Base-by-base conservation (phyloP, 1,140 invertebrate genomes). In the Leptestheria dahalacensis region DNA sequence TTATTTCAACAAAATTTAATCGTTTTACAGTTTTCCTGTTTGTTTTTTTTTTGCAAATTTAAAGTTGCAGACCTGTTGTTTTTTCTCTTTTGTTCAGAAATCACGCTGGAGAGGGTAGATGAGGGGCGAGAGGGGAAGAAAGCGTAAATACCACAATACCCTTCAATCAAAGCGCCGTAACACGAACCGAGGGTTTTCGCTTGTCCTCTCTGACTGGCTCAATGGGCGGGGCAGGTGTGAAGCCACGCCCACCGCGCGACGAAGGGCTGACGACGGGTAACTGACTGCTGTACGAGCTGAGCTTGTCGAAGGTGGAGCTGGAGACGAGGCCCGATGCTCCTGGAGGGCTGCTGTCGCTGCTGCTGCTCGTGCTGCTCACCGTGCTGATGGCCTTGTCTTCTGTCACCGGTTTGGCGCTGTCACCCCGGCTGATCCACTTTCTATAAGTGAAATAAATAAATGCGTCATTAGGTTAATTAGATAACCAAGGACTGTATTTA, bases 391-490 rank as follows among this genome's bases (percentile, higher is more conserved):
- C 25, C 29, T 52, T 60, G 28, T 60, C 58, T 33, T 60, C 58
- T 1, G 24, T 29, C 1, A 25, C 28, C 15, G 58, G 25, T 52
- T 60, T 60, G 33, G 28, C 51, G 23, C n/a, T 52, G 6, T 60
- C 58, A 3, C 49, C 58, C 2, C 58, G 20, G 21, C 58, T 72
- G 49, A 85, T 80, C 80, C 80, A 83, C 1, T 82, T 79, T n/a
- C n/a, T n/a, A n/a, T n/a, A n/a, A n/a, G n/a, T n/a, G n/a, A n/a
- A n/a, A n/a, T n/a, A n/a, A n/a, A n/a, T n/a, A n/a, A n/a, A n/a
- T n/a, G n/a, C n/a, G n/a, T n/a, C n/a, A n/a, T n/a, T n/a, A n/a
- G n/a, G n/a, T n/a, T n/a, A n/a, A n/a, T n/a, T n/a, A n/a, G n/a
- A n/a, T n/a, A n/a, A n/a, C n/a, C n/a, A n/a, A n/a, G n/a, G n/a